These are phyloP conservation scores for Himantopus leucocephalus DNA, from an alignment of 2,113 vertebrate genomes.

Conservation along the genomic window DNA sequence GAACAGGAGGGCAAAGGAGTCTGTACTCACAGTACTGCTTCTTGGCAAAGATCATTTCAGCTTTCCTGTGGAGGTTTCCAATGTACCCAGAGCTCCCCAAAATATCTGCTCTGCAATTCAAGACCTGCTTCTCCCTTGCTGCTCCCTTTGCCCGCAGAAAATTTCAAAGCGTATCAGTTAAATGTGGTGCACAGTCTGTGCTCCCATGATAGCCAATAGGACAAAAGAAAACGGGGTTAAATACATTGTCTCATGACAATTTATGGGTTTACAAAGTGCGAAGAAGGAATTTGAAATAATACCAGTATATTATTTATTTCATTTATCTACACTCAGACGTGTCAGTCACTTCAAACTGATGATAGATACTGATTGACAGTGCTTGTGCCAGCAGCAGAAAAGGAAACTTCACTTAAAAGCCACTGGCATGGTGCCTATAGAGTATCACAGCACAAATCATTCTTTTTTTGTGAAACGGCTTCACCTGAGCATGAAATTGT, in stretches of 20 bases:
- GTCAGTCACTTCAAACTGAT: background rate
- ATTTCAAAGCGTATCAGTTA: background rate
- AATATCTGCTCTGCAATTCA: background rate
- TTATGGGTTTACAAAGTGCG: background rate
- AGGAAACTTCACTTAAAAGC: background rate
- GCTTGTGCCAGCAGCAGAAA: background rate
- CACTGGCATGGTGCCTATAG: background rate
- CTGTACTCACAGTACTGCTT: rapidly evolving
- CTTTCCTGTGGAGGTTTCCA: background rate
- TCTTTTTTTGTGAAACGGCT: background rate
- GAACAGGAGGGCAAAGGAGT: background rate
- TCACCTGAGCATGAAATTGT: background rate
- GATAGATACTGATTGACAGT: background rate
- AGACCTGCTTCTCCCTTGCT: background rate
- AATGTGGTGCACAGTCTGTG: background rate
- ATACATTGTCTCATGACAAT: background rate
- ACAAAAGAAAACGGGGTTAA: background rate
- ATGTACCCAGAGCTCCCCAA: background rate
- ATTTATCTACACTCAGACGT: background rate
- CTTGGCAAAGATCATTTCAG: background rate
- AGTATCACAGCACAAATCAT: background rate
- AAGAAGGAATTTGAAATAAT: background rate
- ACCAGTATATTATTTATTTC: background rate
- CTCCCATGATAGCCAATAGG: background rate
- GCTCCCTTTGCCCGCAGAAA: background rate